phyloP scores from a whole-genome alignment of 2,888 invertebrate species.

The Marronus borbonicus region DNA sequence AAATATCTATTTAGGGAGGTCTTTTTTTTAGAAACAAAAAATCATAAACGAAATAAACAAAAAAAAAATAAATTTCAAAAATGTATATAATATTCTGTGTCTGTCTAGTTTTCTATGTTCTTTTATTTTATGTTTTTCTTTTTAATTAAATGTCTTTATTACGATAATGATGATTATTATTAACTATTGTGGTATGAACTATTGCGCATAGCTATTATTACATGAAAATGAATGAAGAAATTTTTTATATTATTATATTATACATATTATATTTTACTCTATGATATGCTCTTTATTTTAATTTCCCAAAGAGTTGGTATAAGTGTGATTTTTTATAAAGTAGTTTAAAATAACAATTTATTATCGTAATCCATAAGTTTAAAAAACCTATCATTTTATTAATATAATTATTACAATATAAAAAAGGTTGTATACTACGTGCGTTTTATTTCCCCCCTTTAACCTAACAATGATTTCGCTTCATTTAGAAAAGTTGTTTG shows the following conservation, averaged over 20 bases:
- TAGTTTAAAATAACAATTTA: slow-evolving; percentile 56
- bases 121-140: too few relatives aligned
- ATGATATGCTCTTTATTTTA: slow-evolving; percentile 58
- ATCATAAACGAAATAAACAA: not conserved
- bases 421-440: slow-evolving; percentile 38
- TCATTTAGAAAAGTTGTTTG: too few relatives aligned
- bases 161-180: slow-evolving; percentile 1
- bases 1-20: slow-evolving; percentile 30
- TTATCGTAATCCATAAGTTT: slow-evolving; percentile 55
- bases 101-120: slow-evolving; percentile 46
- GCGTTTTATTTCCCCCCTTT: slow-evolving; percentile 20
- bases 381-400: slow-evolving; percentile 58
- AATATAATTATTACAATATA: slow-evolving; percentile 55
- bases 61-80: not conserved
- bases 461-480: too few relatives aligned
- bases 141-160: slow-evolving; percentile 46
- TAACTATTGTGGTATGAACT: slow-evolving; percentile 6
- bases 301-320: slow-evolving; percentile 70
- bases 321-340: slow-evolving; percentile 68
- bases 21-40: slow-evolving; percentile 9
- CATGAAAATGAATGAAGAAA: not conserved
- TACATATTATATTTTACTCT: slow-evolving; percentile 49
- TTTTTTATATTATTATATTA: slow-evolving; percentile 16
- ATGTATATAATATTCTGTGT: slow-evolving; percentile 53
- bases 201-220: slow-evolving; percentile 18